Base-by-base conservation (phyloP, 2,113 vertebrate genomes). In the Stegastes partitus region DNA sequence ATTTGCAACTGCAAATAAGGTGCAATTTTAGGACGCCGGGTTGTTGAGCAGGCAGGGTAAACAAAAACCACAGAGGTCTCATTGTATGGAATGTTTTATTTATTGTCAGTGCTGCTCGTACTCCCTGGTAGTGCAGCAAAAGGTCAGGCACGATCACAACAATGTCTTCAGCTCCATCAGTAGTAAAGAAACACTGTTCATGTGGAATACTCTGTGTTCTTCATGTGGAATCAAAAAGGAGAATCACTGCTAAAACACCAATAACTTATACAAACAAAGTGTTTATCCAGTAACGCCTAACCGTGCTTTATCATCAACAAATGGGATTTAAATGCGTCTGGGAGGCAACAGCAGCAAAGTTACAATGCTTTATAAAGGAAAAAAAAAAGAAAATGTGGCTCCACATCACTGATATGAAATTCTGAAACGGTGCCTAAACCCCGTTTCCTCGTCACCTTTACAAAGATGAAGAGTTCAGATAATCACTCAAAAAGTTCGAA, bases 401-500 rank as follows among this genome's bases (percentile, higher is more conserved):
- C 62, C 28, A 25, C 54, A 28, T 55, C 22, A 21, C 15, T 58
- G 42, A 53, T 62, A 6, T 44, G 0, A 47, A 50, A 77, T 67
- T 61, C n/a, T 51, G 10, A 74, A 57, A 61, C n/a, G 9, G 22
- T n/a, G 19, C 22, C 31, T 1, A 16, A 37, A 31, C 8, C 14
- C 18, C 18, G 18, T 69, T 66, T 75, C 14, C 14, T 28, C 16
- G 6, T 22, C 50, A 49, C 45, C 25, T 74, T 69, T 25, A 65
- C 56, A 78, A 68, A 76, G 59, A 83, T 44, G 42, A 49, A 22
- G 66, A 6, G 53, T 59, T 87, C 31, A 45, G 37, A 68, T 49
- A 71, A 79, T 83, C 73, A 56, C 49, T 83, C 74, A 81, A 10
- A 81, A 87, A 79, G 74, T 81, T 82, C n/a, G 62, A 77, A 61